These are phyloP conservation scores for Halocynthia roretzi DNA, from an alignment of 23 tunicate species.

Conservation along the genomic window DNA sequence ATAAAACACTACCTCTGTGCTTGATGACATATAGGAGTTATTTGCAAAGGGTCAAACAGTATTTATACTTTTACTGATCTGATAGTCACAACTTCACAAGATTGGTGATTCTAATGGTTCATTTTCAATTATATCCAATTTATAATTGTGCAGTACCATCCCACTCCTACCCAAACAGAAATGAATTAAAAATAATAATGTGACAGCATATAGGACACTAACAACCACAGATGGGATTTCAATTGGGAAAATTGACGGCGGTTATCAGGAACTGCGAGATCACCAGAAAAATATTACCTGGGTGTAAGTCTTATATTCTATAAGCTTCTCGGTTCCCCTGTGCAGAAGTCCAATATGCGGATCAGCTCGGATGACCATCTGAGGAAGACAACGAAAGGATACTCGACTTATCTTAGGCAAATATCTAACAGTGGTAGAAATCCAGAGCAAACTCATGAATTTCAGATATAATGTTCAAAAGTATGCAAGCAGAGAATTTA, in stretches of 20 bases:
- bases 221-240: too few relatives aligned
- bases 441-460: background rate
- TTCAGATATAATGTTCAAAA: background rate
- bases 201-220: too few relatives aligned
- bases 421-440: background rate
- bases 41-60: too few relatives aligned
- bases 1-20: too few relatives aligned
- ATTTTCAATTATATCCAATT: too few relatives aligned
- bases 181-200: too few relatives aligned
- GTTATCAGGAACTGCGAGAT: constrained; percentile 1
- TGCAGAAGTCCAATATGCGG: constrained; percentile 96
- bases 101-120: too few relatives aligned
- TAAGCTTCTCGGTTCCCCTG: constrained; percentile 90
- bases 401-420: background rate
- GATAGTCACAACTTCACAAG: too few relatives aligned
- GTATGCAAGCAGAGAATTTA: background rate
- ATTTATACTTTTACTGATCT: too few relatives aligned
- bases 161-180: too few relatives aligned
- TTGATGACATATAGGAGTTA: too few relatives aligned
- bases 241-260: background rate
- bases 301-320: constrained; percentile 93
- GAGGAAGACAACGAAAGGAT: background rate
- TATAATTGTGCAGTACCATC: too few relatives aligned
- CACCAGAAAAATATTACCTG: constrained; percentile 41
- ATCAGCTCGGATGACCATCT: constrained; percentile 81